A percentile compares a stretch with the other conserved stretches of the same genome.
Conservation (phyloP, 2,797 vertebrate genomes). For the Pangasius krempfi region DNA sequence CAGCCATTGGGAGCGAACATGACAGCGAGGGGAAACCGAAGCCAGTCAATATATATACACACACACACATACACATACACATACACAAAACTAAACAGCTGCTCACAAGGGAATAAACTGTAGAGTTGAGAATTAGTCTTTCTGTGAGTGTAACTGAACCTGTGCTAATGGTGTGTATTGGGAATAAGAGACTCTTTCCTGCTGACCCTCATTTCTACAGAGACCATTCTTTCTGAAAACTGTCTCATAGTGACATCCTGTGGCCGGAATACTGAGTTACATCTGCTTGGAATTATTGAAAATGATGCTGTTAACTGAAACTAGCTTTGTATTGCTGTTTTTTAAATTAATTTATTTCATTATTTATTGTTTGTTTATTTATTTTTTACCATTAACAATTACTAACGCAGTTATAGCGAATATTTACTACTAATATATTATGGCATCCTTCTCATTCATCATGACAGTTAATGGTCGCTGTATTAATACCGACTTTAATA, state of each 20-base stretch:
- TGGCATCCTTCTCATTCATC: slow-evolving; percentile 82
- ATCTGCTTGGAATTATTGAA: slow-evolving; percentile 80
- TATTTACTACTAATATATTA: slow-evolving; percentile 79
- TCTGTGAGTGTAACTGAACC: slow-evolving; percentile 64
- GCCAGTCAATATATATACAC: slow-evolving; percentile 63
- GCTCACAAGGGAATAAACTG: slow-evolving; percentile 66
- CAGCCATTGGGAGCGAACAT: slow-evolving; percentile 42
- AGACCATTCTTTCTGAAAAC: slow-evolving; percentile 72
- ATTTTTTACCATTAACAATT: slow-evolving; percentile 81
- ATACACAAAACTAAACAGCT: slow-evolving; percentile 46
- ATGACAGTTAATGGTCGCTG: slow-evolving; percentile 77
- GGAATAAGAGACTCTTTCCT: slow-evolving; percentile 70
- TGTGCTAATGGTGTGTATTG: slow-evolving; percentile 60
- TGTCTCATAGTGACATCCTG: slow-evolving; percentile 80
- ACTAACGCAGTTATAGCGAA: slow-evolving; percentile 79
- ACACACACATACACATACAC: not conserved
- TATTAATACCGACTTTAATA: slow-evolving; percentile 78
- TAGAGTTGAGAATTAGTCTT: slow-evolving; percentile 62
- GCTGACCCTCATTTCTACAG: slow-evolving; percentile 68
- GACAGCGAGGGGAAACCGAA: slow-evolving; percentile 62
- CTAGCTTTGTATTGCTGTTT: slow-evolving; percentile 80
- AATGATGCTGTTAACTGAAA: slow-evolving; percentile 77
- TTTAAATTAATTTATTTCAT: not conserved
- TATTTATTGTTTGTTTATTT: slow-evolving; percentile 56
- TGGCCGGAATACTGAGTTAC: slow-evolving; percentile 82